Evolutionary conservation across 2,888 invertebrate species (phyloP), one percentile per base, ranked within the genome.

Genomic region (Octonoba sinensis): DNA sequence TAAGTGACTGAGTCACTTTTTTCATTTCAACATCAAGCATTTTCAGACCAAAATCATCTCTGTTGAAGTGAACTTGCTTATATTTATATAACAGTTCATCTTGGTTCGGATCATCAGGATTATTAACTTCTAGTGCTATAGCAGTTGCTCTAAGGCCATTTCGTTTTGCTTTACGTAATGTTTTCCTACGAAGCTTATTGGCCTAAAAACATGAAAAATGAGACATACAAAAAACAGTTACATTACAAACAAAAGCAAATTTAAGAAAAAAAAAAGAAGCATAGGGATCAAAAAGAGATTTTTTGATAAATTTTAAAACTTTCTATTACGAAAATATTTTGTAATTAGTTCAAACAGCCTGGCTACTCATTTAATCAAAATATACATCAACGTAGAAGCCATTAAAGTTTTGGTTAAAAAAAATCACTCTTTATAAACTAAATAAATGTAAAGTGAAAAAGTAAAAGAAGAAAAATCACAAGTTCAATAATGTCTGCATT

Each of bases 11-110:
- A 57, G 97, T 90, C 18, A 92, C 88, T 16, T 90, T 91, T 90
- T 99, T 94, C 86, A 95, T 92, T 88, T 95, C 95, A 44, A 95
- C 91, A 84, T 93, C 92, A 0, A 94, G 91, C 84, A 95, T 92
- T 86, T 96, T 95, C 86, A 91, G 88, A 36, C 93, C 94, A 0
- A 92, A 90, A 87, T 95, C 93, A 86, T 90, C 88, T 36, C 90
- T 84, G 36, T 86, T 92, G 20, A 90, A 90, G 85, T 93, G 92
- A 82, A 92, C 92, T 85, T 92, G 91, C 86, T 93, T 93, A 86
- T 95, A 91, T 84, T 92, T 92, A n/a, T 90, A 90, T 27, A 91
- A 90, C 16, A 96, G 88, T 84, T 92, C 73, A 8, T 65, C 51
- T 6, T 86, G 83, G 51, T 86, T 91, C 1, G 70, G 64, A 18